Evolutionary conservation across 2,888 invertebrate species (phyloP).

Genomic region (Neuroscelio doddi): DNA sequence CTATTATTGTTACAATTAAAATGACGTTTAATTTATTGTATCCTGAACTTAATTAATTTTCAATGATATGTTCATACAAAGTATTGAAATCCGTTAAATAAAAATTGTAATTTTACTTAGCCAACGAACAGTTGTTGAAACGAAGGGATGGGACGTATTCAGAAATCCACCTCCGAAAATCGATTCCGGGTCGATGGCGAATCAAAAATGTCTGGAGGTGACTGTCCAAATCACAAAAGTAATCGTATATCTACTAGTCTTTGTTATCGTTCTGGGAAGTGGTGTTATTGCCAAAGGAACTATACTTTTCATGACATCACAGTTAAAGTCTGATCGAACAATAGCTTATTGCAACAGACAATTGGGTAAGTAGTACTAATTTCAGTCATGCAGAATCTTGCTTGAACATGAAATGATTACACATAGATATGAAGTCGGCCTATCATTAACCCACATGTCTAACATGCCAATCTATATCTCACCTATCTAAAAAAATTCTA

Average conservation of each 20-base stretch:
- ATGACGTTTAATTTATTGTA: too few species aligned
- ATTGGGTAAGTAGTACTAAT: conserved; percentile 77
- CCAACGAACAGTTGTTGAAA: conserved; percentile 87
- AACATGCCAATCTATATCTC: conserved; percentile 4
- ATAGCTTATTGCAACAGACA: conserved; percentile 89
- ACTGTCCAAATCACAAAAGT: conserved; percentile 89
- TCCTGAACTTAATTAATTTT: too few species aligned
- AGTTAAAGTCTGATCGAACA: conserved; percentile 83
- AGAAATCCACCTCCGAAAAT: conserved; percentile 91
- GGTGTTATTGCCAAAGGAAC: conserved; percentile 92
- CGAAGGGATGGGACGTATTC: conserved; percentile 98
- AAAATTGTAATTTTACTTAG: conserved; percentile 69
- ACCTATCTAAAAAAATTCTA: too few species aligned
- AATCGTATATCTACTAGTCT: conserved; percentile 88
- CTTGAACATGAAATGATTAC: conserved; percentile 16
- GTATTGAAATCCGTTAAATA: too few species aligned
- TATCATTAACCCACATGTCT: conserved; percentile 25
- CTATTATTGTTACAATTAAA: too few species aligned
- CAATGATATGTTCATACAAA: too few species aligned
- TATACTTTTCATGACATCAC: conserved; percentile 93
- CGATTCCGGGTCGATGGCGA: conserved; percentile 91
- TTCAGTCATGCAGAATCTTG: conserved; percentile 2
- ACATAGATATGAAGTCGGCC: conserved; percentile 8
- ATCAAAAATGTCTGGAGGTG: conserved; percentile 88
- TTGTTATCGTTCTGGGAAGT: conserved; percentile 86